Evolutionary conservation across 2,113 vertebrate genomes (phyloP).

Genomic region (Leucopternis melanops): DNA sequence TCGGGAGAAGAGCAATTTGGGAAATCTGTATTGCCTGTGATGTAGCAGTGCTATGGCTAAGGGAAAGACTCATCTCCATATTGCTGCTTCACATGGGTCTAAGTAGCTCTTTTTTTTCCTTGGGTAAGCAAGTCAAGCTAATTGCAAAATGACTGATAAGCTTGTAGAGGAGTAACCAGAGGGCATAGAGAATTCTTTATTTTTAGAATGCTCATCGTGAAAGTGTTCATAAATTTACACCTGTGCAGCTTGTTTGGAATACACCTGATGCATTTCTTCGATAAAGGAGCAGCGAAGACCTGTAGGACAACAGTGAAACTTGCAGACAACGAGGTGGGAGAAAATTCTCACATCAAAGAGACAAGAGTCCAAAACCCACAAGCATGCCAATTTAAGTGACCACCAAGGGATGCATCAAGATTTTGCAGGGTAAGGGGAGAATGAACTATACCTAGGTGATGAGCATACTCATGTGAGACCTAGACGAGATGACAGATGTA

Average conservation of each 20-base stretch:
- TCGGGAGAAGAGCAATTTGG: neutral
- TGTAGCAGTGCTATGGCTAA: neutral
- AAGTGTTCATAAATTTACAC: neutral
- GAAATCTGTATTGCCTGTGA: neutral
- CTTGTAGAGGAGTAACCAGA: neutral
- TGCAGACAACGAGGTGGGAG: neutral
- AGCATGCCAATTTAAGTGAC: neutral
- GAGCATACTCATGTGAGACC: neutral
- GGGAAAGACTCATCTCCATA: neutral
- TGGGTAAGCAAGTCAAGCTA: neutral
- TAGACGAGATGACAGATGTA: neutral
- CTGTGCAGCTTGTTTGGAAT: neutral
- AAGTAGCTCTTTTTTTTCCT: neutral
- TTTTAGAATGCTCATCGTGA: neutral
- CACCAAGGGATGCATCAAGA: neutral
- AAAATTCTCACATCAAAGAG: neutral
- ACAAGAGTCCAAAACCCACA: neutral
- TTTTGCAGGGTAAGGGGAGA: neutral
- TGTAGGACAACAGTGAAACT: neutral
- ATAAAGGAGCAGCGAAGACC: neutral
- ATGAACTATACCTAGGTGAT: neutral
- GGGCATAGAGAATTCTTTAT: neutral
- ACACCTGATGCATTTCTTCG: neutral
- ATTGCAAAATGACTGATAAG: neutral
- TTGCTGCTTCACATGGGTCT: neutral